Base-by-base conservation (phyloP, 1,140 invertebrate species). In the Ips typographus region DNA sequence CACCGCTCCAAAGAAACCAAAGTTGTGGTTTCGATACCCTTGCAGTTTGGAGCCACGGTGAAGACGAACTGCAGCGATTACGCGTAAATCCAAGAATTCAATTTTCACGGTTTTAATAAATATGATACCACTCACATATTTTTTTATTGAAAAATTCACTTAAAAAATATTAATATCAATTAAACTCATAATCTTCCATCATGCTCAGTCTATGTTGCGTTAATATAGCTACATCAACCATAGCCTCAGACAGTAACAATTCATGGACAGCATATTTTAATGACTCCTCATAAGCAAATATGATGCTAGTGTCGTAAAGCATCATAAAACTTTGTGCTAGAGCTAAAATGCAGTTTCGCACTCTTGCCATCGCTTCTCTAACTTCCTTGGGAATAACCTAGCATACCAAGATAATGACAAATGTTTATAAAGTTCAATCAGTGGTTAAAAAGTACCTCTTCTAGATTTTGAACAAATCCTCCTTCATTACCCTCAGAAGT, bases 241-340 rank as follows among this genome's bases (percentile, higher is more conserved):
- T 93, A 1, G 89, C 85, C 80, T 95, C 93, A 3, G 94, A 89
- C 72, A 90, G 86, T 1, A 96, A 79, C 2, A 97, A 79, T 65
- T 96, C 91, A 65, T 88, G 88, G 55, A 92, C 88, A 52, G 85
- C 78, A 80, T 95, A 96, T 79, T 93, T 93, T 1, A 87, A 77
- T 22, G 95, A 96, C 74, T 93, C 92, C 75, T 98, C 95, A 81
- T 90, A 98, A 1, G 95, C 94, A 78, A 93, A 94, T 57, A 91
- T 85, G 37, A 98, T 93, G 75, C 92, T 95, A 1, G 94, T 97
- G 77, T 98, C 96, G 77, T 90, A 96, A 2, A 99, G 80, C 82
- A 94, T 89, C 78, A 98, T 90, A 75, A 94, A 92, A 65, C 91
- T 90, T 39, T 91, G 86, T 1, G 93, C 89, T 40, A 99, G 81